Evolutionary conservation across 2,113 vertebrate genomes (phyloP), one percentile per base, ranked within the genome.

Genomic region (Strix uralensis): DNA sequence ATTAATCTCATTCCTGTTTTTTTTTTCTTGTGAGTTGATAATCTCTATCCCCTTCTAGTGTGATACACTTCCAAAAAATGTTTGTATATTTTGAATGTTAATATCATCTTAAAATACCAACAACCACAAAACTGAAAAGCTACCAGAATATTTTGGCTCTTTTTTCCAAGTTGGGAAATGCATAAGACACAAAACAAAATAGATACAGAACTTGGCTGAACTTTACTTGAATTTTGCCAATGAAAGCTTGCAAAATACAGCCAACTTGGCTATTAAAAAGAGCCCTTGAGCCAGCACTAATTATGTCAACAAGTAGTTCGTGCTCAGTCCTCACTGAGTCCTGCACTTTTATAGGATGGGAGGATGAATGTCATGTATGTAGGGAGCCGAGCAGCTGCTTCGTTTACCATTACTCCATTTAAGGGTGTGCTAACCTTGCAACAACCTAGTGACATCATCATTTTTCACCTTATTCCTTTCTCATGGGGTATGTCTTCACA

Each of bases 341-440:
- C 96, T 80, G 88, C 9, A 26, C 92, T 96, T 88, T 86, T 94
- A 91, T 81, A 40, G 66, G 90, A 57, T 81, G 82, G 92, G 70
- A 83, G 88, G 91, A 89, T 85, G 95, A 79, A 91, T 81, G 71
- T 74, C 86, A 51, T 52, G 62, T 63, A 59, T 83, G 65, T 32
- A 69, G 74, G 98, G 98, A 97, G 97, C 97, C 27, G 90, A 97
- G 97, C 92, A 92, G 98, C 93, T 96, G 97, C 98, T 98, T 97
- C 69, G 5, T 98, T 93, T 96, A 97, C 97, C 97, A 97, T 97
- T 98, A 91, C 98, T 98, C 98, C 98, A 98, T 98, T 98, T 98
- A 97, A 96, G 97, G 97, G 98, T 99, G 98, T 99, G 98, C 98
- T 99, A 98, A 99, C 99, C 98, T 99, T 98, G 98, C 98, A 99